Percentiles rank a stretch among this genome's conserved stretches.
Evolutionary conservation across 2,113 vertebrate genomes (phyloP).

Genomic region (Ptilorrhoa leucosticta): DNA sequence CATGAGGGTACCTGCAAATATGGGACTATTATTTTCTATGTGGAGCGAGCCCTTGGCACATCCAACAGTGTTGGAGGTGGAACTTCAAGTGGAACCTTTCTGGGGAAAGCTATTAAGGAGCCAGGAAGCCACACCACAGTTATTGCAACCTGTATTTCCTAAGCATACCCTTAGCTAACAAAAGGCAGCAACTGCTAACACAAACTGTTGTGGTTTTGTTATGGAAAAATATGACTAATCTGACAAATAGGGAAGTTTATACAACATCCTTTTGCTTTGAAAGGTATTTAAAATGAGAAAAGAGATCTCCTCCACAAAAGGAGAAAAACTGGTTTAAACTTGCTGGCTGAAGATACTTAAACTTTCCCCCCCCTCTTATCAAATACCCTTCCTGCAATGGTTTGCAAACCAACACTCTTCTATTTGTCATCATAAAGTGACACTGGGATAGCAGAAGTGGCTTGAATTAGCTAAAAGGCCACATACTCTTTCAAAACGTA

Average conservation of each 20-base stretch:
- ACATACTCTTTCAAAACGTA: not conserved
- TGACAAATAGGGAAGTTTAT: not conserved
- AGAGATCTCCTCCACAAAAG: not conserved
- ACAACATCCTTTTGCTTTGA: not conserved
- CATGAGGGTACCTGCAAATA: not conserved
- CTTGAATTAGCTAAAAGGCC: not conserved
- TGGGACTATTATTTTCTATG: not conserved
- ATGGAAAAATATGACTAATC: not conserved
- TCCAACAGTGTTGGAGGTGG: not conserved
- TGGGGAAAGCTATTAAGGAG: not conserved
- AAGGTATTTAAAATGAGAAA: not conserved
- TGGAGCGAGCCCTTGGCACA: rapidly evolving
- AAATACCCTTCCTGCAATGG: not conserved
- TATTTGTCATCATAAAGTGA: not conserved
- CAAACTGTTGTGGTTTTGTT: not conserved
- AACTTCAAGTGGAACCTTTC: not conserved
- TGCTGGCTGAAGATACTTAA: not conserved
- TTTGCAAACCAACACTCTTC: not conserved
- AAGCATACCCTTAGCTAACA: not conserved
- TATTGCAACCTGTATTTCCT: not conserved
- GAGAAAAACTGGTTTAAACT: not conserved
- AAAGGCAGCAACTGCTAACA: not conserved
- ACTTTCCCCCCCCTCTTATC: rapidly evolving
- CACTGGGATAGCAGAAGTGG: not conserved
- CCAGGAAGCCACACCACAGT: not conserved